phyloP scores from a whole-genome alignment of 1,140 invertebrate species.

The Batillaria attramentaria region DNA sequence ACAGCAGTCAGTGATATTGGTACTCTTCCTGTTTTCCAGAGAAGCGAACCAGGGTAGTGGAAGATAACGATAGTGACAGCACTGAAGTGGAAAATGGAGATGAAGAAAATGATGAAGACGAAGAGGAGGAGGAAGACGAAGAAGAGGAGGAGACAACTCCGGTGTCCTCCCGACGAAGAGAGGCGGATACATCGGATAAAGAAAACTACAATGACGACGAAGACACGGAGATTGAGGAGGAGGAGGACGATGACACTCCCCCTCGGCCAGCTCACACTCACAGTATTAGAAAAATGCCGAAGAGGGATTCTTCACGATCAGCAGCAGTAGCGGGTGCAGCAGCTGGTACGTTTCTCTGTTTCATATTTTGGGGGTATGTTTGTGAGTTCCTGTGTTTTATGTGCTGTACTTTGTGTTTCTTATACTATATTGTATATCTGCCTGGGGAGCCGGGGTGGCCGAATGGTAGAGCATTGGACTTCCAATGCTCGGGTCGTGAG shows the following conservation, averaged over 20 bases:
- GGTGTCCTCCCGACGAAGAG: background rate
- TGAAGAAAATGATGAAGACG: slow-evolving; percentile 46
- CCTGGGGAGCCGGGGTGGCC: too few relatives aligned
- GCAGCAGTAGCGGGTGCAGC: background rate
- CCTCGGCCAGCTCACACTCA: background rate
- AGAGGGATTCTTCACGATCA: too few relatives aligned
- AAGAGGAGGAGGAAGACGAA: slow-evolving; percentile 43
- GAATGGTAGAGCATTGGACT: too few relatives aligned
- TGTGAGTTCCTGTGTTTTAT: background rate
- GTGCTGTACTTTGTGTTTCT: background rate
- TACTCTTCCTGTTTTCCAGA: too few relatives aligned
- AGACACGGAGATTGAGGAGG: slow-evolving; percentile 24
- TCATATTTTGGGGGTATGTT: background rate
- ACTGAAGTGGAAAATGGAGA: slow-evolving; percentile 36
- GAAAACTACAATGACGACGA: slow-evolving; percentile 25
- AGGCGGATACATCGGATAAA: slow-evolving; percentile 30
- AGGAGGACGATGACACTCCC: background rate
- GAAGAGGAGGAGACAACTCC: background rate
- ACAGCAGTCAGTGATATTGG: too few relatives aligned
- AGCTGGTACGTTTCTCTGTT: background rate
- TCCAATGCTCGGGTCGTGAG: too few relatives aligned
- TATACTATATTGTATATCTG: background rate
- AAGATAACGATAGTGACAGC: slow-evolving; percentile 25
- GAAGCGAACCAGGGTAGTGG: background rate
- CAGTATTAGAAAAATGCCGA: background rate